Evolutionary conservation across 2,113 vertebrate genomes (phyloP).

Genomic region (Microcebus jonahi): DNA sequence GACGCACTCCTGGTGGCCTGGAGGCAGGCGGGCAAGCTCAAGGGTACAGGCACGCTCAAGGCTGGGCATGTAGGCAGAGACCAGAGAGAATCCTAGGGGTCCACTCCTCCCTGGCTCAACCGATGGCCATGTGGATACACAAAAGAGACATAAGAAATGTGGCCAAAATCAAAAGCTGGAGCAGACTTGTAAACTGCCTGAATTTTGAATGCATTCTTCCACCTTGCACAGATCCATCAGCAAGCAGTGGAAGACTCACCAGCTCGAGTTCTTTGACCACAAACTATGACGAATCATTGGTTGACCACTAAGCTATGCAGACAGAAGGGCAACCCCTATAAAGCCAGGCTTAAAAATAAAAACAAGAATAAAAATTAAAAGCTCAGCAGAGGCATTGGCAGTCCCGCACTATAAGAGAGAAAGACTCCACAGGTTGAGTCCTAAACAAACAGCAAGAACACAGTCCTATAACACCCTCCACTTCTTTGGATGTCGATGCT

Average conservation of each 20-base stretch:
- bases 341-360: background rate
- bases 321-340: background rate
- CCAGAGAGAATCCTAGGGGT: background rate
- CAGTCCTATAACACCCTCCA: background rate
- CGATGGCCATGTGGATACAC: background rate
- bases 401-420: background rate
- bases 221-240: background rate
- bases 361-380: background rate
- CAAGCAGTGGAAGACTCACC: background rate
- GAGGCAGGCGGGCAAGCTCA: background rate
- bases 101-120: background rate
- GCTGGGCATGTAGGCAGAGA: background rate
- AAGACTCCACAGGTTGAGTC: background rate
- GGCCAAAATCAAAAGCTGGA: background rate
- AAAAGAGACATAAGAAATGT: background rate
- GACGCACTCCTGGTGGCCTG: background rate
- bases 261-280: background rate
- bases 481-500: no score
- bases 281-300: background rate
- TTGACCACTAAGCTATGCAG: background rate
- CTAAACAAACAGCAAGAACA: background rate
- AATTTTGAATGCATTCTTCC: background rate
- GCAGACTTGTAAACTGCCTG: no score
- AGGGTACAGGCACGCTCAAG: background rate
- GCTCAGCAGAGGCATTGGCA: background rate